Conservation (phyloP, 92 coral and sea anemone species). For the Porites evermanni region DNA sequence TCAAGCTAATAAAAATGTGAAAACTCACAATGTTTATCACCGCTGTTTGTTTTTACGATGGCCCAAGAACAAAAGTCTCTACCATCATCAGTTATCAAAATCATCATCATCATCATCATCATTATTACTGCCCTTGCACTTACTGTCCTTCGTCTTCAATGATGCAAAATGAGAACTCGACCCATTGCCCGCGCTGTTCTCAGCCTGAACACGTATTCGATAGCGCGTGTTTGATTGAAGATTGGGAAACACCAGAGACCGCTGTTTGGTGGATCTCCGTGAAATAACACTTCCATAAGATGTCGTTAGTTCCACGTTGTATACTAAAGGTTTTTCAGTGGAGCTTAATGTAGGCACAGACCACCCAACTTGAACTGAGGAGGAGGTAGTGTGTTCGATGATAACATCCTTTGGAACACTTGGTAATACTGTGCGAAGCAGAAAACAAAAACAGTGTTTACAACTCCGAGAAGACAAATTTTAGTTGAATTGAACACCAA, state of each 20-base stretch:
- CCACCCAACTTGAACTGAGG: constrained; percentile 36
- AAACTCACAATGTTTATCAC: too few species aligned
- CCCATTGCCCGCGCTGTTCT: constrained; percentile 46
- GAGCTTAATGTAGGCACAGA: background rate
- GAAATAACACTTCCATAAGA: background rate
- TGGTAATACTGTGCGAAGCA: constrained; percentile 19
- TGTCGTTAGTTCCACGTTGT: constrained; percentile 28
- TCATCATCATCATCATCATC: background rate
- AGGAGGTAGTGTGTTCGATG: constrained; percentile 12
- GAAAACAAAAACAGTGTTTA: too few species aligned
- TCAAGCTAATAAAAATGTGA: too few species aligned
- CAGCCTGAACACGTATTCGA: constrained; percentile 40
- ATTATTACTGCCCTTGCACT: background rate
- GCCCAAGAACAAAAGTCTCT: too few species aligned
- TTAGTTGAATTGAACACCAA: background rate
- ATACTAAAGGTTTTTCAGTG: background rate
- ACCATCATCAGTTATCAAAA: too few species aligned
- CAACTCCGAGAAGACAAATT: background rate
- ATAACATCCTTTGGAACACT: constrained; percentile 3
- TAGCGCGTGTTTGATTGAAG: constrained; percentile 21
- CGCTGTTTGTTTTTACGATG: too few species aligned
- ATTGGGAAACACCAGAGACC: background rate
- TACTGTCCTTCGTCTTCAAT: constrained; percentile 8
- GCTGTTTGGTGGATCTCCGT: background rate
- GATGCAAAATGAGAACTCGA: constrained; percentile 15